phyloP scores from a whole-genome alignment of 2,113 vertebrate species.

The Hippocampus barbouri region DNA sequence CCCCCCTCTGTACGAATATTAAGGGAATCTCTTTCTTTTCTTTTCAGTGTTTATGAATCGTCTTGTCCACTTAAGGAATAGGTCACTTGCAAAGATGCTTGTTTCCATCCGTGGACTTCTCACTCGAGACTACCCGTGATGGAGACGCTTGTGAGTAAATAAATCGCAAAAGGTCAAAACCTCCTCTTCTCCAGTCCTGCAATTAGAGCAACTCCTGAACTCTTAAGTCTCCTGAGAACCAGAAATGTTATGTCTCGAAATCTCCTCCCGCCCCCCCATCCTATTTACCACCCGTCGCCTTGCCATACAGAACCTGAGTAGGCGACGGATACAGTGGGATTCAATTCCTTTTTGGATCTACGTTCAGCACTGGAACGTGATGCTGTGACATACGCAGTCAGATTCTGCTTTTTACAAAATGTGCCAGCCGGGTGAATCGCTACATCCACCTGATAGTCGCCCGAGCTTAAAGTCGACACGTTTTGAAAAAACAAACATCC shows the following conservation, averaged over 20 bases:
- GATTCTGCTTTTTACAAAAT: conserved; percentile 31
- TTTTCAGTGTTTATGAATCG: conserved; percentile 4
- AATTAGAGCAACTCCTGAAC: conserved; percentile 39
- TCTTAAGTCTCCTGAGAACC: conserved; percentile 25
- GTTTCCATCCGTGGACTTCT: conserved; percentile 2
- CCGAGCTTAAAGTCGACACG: conserved; percentile 18
- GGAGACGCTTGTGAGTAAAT: conserved; percentile 40
- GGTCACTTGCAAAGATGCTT: neutral
- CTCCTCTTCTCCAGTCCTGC: conserved; percentile 20
- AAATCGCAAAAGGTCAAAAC: conserved; percentile 52
- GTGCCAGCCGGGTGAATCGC: neutral
- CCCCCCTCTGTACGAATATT: conserved; percentile 23
- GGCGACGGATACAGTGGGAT: conserved; percentile 40
- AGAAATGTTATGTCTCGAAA: conserved; percentile 21
- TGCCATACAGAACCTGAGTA: conserved; percentile 38
- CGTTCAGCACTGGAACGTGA: conserved; percentile 23
- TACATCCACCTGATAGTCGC: conserved; percentile 21
- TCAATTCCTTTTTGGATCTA: conserved; percentile 41
- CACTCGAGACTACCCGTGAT: conserved; percentile 13
- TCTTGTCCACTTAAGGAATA: conserved; percentile 16
- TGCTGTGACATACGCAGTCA: conserved; percentile 32
- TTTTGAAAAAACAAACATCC: conserved; percentile 45
- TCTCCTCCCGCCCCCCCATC: neutral
- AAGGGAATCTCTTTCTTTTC: conserved; percentile 33
- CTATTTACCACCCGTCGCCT: conserved; percentile 40